A percentile compares a stretch with the other conserved stretches of the same genome.
These are phyloP conservation scores for Hypercompe scribonia DNA, from an alignment of 2,888 invertebrate genomes.

Conservation along the genomic window DNA sequence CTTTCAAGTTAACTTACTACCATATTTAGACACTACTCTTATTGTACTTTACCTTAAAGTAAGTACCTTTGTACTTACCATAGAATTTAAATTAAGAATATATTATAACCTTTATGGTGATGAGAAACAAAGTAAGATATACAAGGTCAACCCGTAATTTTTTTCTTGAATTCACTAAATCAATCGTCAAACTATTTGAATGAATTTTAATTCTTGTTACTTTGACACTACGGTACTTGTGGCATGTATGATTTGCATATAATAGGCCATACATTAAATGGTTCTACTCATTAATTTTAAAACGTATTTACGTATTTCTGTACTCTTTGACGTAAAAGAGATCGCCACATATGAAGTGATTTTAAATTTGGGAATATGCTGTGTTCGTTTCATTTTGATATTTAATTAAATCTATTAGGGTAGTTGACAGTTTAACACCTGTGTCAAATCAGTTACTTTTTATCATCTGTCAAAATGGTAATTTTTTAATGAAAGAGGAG, in stretches of 20 bases:
- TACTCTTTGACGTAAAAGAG: background rate
- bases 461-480: too few species aligned
- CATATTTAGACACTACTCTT: background rate
- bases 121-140: background rate
- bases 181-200: background rate
- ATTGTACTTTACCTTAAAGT: too few species aligned
- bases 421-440: too few species aligned
- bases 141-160: background rate
- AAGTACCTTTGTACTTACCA: background rate
- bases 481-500: too few species aligned
- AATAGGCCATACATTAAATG: constrained; percentile 40
- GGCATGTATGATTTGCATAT: constrained; percentile 44
- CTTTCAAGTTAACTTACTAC: background rate
- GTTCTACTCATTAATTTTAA: constrained; percentile 40
- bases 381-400: background rate
- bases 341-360: background rate
- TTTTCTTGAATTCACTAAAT: constrained; percentile 4
- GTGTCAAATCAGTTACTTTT: too few species aligned
- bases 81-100: background rate
- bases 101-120: background rate
- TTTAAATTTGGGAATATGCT: background rate
- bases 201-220: constrained; percentile 29
- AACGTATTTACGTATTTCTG: constrained; percentile 9
- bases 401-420: background rate
- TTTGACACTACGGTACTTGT: constrained; percentile 18